phyloP scores from a whole-genome alignment of 2,113 vertebrate species.

The Panthera tigris region DNA sequence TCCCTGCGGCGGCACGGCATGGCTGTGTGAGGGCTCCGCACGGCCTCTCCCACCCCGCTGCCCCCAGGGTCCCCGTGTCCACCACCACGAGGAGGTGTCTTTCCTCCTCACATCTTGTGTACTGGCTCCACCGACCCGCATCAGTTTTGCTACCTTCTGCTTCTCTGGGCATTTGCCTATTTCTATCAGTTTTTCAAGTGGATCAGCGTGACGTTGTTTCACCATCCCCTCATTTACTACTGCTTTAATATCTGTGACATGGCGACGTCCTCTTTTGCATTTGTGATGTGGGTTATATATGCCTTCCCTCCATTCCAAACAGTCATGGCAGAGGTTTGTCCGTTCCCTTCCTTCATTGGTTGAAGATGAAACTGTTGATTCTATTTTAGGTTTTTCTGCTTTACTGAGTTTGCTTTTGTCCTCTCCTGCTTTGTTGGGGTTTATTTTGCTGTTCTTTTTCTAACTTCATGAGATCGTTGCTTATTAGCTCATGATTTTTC shows the following conservation, averaged over 20 bases:
- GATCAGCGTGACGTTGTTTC: neutral
- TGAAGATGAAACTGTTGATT: neutral
- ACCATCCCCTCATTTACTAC: neutral
- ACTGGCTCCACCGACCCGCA: neutral
- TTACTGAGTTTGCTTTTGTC: neutral
- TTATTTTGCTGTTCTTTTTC: neutral
- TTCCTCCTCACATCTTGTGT: fast-evolving
- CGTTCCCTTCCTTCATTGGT: neutral
- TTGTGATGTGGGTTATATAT: neutral
- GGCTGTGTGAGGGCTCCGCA: neutral
- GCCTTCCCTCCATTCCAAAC: neutral
- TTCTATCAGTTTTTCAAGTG: neutral
- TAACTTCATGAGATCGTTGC: neutral
- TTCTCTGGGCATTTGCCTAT: neutral
- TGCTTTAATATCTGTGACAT: neutral
- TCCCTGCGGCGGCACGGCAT: slow-evolving; percentile 81
- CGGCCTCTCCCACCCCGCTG: too few relatives aligned
- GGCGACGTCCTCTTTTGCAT: neutral
- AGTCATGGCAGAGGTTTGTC: neutral
- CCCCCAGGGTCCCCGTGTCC: neutral
- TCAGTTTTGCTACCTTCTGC: neutral
- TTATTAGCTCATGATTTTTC: neutral
- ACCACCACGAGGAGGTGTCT: too few relatives aligned
- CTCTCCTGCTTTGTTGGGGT: neutral
- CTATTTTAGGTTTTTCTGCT: neutral